A percentile compares a stretch with the other conserved stretches of the same genome.
These are phyloP conservation scores for Notechis scutatus DNA, from an alignment of 2,113 vertebrate species.

Conservation along the genomic window DNA sequence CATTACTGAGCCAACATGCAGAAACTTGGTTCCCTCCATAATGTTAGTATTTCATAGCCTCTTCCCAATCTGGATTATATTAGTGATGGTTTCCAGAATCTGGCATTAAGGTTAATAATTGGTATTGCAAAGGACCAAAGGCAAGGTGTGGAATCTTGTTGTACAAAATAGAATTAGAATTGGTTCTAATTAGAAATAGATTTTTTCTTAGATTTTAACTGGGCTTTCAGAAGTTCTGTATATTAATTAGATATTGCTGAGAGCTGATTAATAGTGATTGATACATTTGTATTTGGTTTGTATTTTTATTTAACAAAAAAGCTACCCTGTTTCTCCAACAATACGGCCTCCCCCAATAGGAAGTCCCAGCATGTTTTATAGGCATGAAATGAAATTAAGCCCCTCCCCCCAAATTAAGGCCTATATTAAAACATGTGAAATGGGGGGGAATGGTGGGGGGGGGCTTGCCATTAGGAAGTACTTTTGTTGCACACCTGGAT, in stretches of 20 bases:
- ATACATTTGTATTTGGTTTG: not conserved
- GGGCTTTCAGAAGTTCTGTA: not conserved
- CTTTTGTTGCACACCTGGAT: too few species aligned
- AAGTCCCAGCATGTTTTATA: too few species aligned
- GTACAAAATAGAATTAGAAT: not conserved
- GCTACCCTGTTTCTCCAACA: too few species aligned
- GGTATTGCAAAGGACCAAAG: not conserved
- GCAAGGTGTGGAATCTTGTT: not conserved
- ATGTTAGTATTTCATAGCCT: not conserved
- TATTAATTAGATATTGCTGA: not conserved
- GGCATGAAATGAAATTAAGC: too few species aligned
- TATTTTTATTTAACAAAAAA: not conserved
- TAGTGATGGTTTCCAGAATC: not conserved
- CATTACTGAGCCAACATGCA: not conserved
- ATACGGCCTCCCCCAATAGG: too few species aligned
- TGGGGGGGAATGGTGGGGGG: too few species aligned
- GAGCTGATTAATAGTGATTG: not conserved
- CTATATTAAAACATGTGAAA: too few species aligned
- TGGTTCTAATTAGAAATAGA: not conserved
- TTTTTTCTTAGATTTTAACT: not conserved
- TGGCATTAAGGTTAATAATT: not conserved
- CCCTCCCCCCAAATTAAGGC: too few species aligned
- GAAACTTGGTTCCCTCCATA: not conserved
- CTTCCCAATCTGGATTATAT: not conserved
- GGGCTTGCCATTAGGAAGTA: too few species aligned